Base-by-base conservation (phyloP, 2,888 invertebrate species). In the Thera britannica region DNA sequence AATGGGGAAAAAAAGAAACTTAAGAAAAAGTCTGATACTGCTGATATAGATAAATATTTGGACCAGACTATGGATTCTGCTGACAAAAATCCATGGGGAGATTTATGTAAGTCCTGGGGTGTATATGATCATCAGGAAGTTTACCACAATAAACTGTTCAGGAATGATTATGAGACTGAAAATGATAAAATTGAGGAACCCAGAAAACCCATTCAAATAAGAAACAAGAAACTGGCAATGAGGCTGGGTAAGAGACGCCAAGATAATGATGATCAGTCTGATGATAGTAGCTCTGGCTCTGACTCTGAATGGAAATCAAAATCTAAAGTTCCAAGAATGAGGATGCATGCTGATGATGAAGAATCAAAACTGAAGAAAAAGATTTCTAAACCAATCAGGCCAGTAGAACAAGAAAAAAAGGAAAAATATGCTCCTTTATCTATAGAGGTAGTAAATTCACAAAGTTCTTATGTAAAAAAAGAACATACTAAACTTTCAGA, bases 271-370 rank as follows among this genome's bases (percentile, higher is more conserved):
- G 66, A 73, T 3, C 86, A 90, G 62, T 83, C 86, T 63, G 93
- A 93, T 56, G 90, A 92, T 1, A 88, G 86, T 74, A 87, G 87
- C 72, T 94, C 95, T 67, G 87, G 87, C 72, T 94, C 95, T 67
- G 95, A 95, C 73, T 89, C 93, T 9, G 94, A 94, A 76, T 95
- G 95, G 95, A 94, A 93, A 77, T 93, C 90, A 68, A 95, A 95
- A 79, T 95, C 94, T 60, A 96, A 96, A 89, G 88, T 95, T 58
- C 96, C 96, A 7, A 90, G 97, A 78, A 97, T 97, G 97, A 93
- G 97, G 78, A 97, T 97, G 97, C 97, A 96, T 86, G 97, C 97
- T n/a, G 97, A 97, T 87, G 97, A 97, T 82, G 96, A 97, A 87
- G 97, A 97, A 85, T 95, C 95, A 65, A 96, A 95, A 80, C 88